Evolutionary conservation across 2,888 invertebrate species (phyloP).

Genomic region (Pheosia gnoma): DNA sequence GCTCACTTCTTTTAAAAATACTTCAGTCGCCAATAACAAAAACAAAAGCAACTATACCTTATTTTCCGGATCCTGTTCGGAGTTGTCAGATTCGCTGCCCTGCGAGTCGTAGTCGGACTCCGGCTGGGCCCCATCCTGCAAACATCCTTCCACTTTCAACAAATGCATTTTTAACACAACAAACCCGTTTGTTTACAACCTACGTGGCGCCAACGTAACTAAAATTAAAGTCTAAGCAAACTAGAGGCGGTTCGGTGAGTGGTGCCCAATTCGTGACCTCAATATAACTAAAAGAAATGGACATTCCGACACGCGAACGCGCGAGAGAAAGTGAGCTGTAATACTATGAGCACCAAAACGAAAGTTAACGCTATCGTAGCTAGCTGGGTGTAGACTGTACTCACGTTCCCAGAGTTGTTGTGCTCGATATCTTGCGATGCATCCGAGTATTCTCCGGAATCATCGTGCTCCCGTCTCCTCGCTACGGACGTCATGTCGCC

Average conservation of each 20-base stretch:
- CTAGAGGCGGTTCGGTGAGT: conserved; percentile 65
- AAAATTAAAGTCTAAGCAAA: conserved; percentile 59
- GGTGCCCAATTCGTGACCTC: conserved; percentile 77
- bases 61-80: conserved; percentile 88
- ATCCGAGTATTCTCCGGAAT: conserved; percentile 80
- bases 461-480: conserved; percentile 67
- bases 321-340: conserved; percentile 77
- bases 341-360: conserved; percentile 76
- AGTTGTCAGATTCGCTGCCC: conserved; percentile 80
- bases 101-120: conserved; percentile 81
- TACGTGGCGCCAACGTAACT: conserved; percentile 56
- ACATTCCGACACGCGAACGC: conserved; percentile 76
- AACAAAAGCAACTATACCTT: conserved; percentile 74
- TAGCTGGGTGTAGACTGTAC: conserved; percentile 47
- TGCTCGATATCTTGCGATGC: conserved; percentile 78
- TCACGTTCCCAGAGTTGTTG: conserved; percentile 75
- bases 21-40: not conserved
- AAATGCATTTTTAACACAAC: conserved; percentile 63
- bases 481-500: conserved; percentile 79
- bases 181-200: conserved; percentile 42
- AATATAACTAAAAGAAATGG: conserved; percentile 79
- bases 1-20: not conserved
- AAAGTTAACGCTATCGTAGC: conserved; percentile 58
- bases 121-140: conserved; percentile 72
- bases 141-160: conserved; percentile 70